Conservation (phyloP, 2,113 vertebrate species). For the Microtus montanus region DNA sequence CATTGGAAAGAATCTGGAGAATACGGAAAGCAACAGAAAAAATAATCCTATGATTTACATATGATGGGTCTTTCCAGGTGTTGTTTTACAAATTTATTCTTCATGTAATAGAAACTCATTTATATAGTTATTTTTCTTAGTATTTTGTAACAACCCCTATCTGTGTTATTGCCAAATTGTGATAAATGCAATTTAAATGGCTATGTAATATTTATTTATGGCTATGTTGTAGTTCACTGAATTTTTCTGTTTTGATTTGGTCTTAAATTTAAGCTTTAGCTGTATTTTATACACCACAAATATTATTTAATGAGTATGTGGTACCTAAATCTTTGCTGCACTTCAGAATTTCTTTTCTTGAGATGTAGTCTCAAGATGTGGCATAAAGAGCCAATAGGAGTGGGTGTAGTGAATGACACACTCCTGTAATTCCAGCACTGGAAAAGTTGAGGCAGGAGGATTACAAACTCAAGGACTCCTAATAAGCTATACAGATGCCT, state of each 20-base stretch:
- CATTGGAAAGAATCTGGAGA: background rate
- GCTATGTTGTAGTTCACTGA: background rate
- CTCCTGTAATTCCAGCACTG: background rate
- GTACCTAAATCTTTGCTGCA: background rate
- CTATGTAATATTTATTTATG: conserved; percentile 4
- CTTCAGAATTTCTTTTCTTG: conserved; percentile 36
- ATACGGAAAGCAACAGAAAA: background rate
- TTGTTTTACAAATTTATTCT: conserved; percentile 19
- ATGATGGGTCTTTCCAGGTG: background rate
- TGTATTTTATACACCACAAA: conserved; percentile 5
- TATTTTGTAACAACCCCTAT: background rate
- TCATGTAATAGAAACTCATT: background rate
- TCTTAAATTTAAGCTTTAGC: conserved; percentile 32
- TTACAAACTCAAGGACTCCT: background rate
- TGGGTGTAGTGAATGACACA: background rate
- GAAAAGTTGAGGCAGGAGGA: background rate
- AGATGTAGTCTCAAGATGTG: background rate
- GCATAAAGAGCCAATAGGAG: background rate
- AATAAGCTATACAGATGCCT: background rate
- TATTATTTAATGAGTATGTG: conserved; percentile 1
- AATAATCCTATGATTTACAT: background rate
- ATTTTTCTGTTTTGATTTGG: background rate
- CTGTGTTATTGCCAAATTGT: background rate
- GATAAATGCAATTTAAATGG: conserved; percentile 2
- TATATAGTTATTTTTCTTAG: conserved; percentile 30